Evolutionary conservation across 2,113 vertebrate species (phyloP).

Genomic region (Alethe castanea): DNA sequence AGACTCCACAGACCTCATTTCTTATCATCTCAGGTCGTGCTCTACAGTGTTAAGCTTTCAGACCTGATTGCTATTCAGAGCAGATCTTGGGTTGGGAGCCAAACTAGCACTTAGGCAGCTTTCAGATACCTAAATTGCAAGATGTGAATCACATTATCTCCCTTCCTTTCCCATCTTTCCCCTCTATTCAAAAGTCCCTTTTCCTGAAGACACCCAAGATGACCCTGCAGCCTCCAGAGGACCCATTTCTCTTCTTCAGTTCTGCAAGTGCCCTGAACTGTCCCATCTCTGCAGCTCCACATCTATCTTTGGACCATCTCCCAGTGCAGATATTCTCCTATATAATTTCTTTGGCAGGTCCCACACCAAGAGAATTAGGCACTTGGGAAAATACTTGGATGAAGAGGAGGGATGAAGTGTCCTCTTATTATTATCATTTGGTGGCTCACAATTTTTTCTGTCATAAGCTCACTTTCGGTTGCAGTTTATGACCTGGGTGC

Average conservation of each 20-base stretch:
- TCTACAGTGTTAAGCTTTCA: background rate
- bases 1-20: background rate
- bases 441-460: background rate
- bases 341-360: background rate
- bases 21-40: background rate
- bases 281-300: background rate
- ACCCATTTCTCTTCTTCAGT: background rate
- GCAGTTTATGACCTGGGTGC: background rate
- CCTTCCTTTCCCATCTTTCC: background rate
- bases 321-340: background rate
- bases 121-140: background rate
- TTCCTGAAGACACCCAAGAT: background rate
- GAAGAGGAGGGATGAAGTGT: background rate
- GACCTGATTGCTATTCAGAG: background rate
- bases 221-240: background rate
- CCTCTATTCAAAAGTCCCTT: background rate
- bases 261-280: background rate
- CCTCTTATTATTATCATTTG: background rate
- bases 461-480: background rate
- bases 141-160: background rate
- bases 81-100: background rate
- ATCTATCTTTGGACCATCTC: background rate
- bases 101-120: conserved; percentile 22
- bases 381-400: background rate
- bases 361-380: background rate